Percentiles rank a stretch among this genome's conserved stretches.
These are phyloP conservation scores for Calonectris borealis DNA, from an alignment of 2,113 vertebrate genomes.

Conservation along the genomic window DNA sequence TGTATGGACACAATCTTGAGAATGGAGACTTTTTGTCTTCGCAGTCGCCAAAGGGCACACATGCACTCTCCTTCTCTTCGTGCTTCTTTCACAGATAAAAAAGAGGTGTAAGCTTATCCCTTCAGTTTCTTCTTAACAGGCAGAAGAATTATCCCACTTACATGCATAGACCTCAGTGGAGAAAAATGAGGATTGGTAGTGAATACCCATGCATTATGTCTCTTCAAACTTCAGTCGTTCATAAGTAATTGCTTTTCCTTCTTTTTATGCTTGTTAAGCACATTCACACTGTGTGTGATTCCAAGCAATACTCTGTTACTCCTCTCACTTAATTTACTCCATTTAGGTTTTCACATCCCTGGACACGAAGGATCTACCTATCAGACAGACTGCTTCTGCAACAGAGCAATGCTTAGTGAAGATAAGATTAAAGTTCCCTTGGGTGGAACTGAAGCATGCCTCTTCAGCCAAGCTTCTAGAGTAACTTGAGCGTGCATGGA, in stretches of 20 bases:
- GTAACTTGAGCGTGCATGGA: background rate
- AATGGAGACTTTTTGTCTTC: background rate
- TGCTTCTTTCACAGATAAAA: background rate
- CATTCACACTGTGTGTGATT: background rate
- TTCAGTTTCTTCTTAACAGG: background rate
- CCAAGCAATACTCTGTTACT: background rate
- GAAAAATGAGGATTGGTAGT: background rate
- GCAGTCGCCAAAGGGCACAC: background rate
- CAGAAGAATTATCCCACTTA: background rate
- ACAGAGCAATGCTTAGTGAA: background rate
- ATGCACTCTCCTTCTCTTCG: background rate
- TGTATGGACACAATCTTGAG: background rate
- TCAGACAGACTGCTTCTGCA: background rate
- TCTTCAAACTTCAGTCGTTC: background rate
- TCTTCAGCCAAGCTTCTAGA: background rate
- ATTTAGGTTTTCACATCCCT: background rate
- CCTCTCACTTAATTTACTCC: slow-evolving; percentile 1
- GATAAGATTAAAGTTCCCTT: background rate
- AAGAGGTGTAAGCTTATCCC: background rate
- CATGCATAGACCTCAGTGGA: background rate
- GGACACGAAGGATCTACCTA: background rate
- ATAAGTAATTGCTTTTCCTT: background rate
- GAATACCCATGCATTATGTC: background rate
- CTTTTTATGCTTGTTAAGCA: slow-evolving; percentile 3
- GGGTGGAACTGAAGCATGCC: background rate